A percentile compares a stretch with the other conserved stretches of the same genome.
Conservation (phyloP, 2,113 vertebrate genomes). For the Hoplias malabaricus region DNA sequence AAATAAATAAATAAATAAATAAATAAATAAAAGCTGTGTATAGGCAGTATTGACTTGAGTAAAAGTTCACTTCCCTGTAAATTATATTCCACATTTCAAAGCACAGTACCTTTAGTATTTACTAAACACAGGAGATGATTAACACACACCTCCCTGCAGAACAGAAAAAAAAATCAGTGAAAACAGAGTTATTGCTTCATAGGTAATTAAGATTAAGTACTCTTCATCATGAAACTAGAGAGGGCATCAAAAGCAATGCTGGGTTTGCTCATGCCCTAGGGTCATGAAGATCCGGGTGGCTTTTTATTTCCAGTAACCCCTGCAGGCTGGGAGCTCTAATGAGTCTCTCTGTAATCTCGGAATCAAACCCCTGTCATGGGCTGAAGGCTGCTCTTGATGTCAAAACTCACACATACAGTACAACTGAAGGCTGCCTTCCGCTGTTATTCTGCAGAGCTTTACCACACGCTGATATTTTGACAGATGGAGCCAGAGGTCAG, state of each 20-base stretch:
- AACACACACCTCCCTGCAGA: background rate
- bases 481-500: constrained; percentile 15
- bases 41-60: no score
- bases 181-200: constrained; percentile 12
- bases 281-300: constrained; percentile 25
- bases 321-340: constrained; percentile 32
- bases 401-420: constrained; percentile 8
- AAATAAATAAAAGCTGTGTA: background rate
- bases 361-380: constrained; percentile 28
- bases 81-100: background rate
- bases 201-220: constrained; percentile 27
- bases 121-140: background rate
- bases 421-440: background rate
- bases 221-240: constrained; percentile 25
- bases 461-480: constrained; percentile 6
- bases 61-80: background rate
- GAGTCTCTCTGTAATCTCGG: constrained; percentile 35
- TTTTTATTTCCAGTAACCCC: constrained; percentile 40
- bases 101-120: background rate
- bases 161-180: background rate
- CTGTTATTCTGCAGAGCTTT: constrained; percentile 3
- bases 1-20: background rate
- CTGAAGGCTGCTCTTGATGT: background rate
- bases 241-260: constrained; percentile 8
- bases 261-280: constrained; percentile 11